Conservation (phyloP, 2,888 invertebrate species). For the Blomia tropicalis region DNA sequence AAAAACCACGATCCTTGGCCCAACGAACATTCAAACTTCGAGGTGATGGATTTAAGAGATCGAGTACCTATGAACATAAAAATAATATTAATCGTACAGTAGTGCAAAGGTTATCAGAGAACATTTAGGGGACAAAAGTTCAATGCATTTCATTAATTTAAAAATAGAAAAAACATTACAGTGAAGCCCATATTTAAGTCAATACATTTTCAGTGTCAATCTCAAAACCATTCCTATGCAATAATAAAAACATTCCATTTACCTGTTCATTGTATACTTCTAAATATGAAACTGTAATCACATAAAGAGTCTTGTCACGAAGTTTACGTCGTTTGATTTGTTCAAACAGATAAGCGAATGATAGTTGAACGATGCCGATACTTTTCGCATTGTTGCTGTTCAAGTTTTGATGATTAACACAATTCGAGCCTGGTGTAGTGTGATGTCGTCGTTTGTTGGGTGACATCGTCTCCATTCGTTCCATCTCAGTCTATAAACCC, state of each 20-base stretch:
- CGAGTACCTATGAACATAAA: slow-evolving; percentile 57
- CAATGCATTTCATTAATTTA: no score
- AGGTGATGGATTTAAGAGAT: slow-evolving; percentile 68
- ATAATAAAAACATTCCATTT: no score
- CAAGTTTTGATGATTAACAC: not conserved
- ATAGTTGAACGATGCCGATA: slow-evolving; percentile 29
- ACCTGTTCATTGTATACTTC: slow-evolving; percentile 97
- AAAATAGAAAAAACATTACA: no score
- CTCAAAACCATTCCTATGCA: no score
- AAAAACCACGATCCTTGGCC: slow-evolving; percentile 76
- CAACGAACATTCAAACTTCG: slow-evolving; percentile 75
- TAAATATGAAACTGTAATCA: slow-evolving; percentile 76
- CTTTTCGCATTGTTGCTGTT: not conserved
- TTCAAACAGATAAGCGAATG: slow-evolving; percentile 69
- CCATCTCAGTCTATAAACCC: not conserved
- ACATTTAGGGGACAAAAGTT: no score
- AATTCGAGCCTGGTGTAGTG: not conserved
- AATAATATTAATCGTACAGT: not conserved
- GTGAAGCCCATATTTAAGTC: no score
- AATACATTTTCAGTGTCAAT: no score
- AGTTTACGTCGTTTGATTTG: slow-evolving; percentile 54
- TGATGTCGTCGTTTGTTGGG: not conserved
- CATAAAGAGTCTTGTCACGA: slow-evolving; percentile 45
- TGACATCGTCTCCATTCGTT: not conserved
- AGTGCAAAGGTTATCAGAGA: not conserved